Evolutionary conservation across 1,140 invertebrate species (phyloP).

Genomic region (Oscheius sp.): DNA sequence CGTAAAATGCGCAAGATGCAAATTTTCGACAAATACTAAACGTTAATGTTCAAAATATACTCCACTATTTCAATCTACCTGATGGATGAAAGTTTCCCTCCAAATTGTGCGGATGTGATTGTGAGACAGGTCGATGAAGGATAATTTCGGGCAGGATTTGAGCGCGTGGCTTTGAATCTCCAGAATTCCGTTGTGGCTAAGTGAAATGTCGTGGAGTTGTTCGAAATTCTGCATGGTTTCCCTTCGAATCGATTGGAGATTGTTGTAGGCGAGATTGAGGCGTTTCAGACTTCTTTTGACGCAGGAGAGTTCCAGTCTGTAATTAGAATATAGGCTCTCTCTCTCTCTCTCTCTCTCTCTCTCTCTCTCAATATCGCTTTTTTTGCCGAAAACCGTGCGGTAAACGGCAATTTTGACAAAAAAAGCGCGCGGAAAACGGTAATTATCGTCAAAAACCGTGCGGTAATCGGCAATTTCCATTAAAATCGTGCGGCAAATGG

Average conservation of each 20-base stretch:
- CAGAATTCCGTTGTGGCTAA: conserved; percentile 27
- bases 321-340: neutral
- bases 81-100: conserved; percentile 29
- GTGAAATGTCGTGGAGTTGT: conserved; percentile 16
- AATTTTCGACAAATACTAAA: too few relatives aligned
- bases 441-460: neutral
- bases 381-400: too few relatives aligned
- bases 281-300: conserved; percentile 7
- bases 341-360: neutral
- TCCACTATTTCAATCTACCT: conserved; percentile 8
- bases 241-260: conserved; percentile 18
- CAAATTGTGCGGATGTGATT: conserved; percentile 24
- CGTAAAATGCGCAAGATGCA: too few relatives aligned
- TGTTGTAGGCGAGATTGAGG: conserved; percentile 22
- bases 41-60: neutral
- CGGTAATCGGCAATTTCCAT: too few relatives aligned
- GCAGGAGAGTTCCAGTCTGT: conserved; percentile 31
- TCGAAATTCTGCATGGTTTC: conserved; percentile 20
- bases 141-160: neutral
- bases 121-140: conserved; percentile 24
- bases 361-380: neutral
- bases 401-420: neutral
- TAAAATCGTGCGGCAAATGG: neutral
- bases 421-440: neutral
- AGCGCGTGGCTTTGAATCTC: conserved; percentile 24